A percentile compares a stretch with the other conserved stretches of the same genome.
Evolutionary conservation across 1,140 invertebrate species (phyloP).

Genomic region (Helicoverpa zea): DNA sequence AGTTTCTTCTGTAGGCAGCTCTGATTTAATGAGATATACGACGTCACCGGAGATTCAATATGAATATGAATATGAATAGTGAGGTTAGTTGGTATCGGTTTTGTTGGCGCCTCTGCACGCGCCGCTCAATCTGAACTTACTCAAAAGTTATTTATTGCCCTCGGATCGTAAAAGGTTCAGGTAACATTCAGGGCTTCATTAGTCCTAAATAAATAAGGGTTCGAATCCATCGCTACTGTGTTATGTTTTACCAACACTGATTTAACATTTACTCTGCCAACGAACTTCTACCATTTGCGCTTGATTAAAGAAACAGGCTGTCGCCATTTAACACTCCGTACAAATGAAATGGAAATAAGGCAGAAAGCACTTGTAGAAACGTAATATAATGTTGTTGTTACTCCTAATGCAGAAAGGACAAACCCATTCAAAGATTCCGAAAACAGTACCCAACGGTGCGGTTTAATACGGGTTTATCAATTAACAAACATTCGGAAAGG

Average conservation of each 20-base stretch:
- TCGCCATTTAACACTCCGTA: no score
- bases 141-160: slow-evolving; percentile 67
- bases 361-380: neutral
- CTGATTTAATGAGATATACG: neutral
- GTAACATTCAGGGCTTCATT: slow-evolving; percentile 59
- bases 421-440: neutral
- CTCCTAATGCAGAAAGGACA: neutral
- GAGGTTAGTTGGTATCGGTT: slow-evolving; percentile 12
- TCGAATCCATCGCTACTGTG: neutral
- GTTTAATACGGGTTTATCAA: neutral
- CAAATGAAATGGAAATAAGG: neutral
- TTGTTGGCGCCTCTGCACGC: slow-evolving; percentile 37
- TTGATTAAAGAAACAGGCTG: neutral
- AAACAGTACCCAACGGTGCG: no score
- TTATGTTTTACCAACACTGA: slow-evolving; percentile 17
- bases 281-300: neutral
- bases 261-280: neutral
- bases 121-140: slow-evolving; percentile 55
- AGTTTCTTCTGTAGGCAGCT: neutral
- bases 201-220: slow-evolving; percentile 58
- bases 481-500: slow-evolving; percentile 25
- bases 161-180: slow-evolving; percentile 60
- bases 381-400: neutral
- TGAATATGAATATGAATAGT: slow-evolving; percentile 34
- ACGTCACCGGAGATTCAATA: neutral